Evolutionary conservation across 1,140 invertebrate species (phyloP).

Genomic region (Coboldia fuscipes): DNA sequence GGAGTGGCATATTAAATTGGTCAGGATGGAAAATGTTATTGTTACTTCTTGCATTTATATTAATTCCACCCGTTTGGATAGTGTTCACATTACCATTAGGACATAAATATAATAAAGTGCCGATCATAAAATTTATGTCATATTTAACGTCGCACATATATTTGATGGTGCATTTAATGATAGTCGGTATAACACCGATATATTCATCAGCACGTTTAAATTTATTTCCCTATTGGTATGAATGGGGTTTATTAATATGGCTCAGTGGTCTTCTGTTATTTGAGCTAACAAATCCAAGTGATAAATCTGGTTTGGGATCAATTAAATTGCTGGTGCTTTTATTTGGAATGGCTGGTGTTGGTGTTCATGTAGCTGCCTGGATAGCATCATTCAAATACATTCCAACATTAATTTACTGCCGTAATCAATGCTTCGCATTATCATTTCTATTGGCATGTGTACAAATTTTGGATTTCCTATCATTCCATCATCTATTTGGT

Average conservation of each 20-base stretch:
- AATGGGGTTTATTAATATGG: slow-evolving; percentile 91
- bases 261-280: slow-evolving; percentile 86
- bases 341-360: slow-evolving; percentile 81
- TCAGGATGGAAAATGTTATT: slow-evolving; percentile 83
- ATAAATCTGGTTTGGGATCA: slow-evolving; percentile 84
- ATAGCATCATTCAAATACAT: too few relatives aligned
- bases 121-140: slow-evolving; percentile 98
- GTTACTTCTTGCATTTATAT: slow-evolving; percentile 74
- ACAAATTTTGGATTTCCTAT: slow-evolving; percentile 89
- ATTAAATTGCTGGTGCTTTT: slow-evolving; percentile 79
- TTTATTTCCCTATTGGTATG: slow-evolving; percentile 74
- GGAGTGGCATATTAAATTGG: slow-evolving; percentile 91
- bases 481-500: slow-evolving; percentile 96
- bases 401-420: slow-evolving; percentile 68
- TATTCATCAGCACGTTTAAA: slow-evolving; percentile 54
- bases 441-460: slow-evolving; percentile 90
- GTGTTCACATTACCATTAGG: slow-evolving; percentile 87
- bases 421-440: slow-evolving; percentile 91
- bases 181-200: slow-evolving; percentile 80
- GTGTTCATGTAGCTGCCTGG: slow-evolving; percentile 64
- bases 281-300: slow-evolving; percentile 90
- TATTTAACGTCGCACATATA: slow-evolving; percentile 97
- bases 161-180: slow-evolving; percentile 76
- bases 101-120: slow-evolving; percentile 87
- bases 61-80: slow-evolving; percentile 91